These are phyloP conservation scores for Iguana delicatissima DNA, from an alignment of 2,797 vertebrate genomes.

Conservation along the genomic window DNA sequence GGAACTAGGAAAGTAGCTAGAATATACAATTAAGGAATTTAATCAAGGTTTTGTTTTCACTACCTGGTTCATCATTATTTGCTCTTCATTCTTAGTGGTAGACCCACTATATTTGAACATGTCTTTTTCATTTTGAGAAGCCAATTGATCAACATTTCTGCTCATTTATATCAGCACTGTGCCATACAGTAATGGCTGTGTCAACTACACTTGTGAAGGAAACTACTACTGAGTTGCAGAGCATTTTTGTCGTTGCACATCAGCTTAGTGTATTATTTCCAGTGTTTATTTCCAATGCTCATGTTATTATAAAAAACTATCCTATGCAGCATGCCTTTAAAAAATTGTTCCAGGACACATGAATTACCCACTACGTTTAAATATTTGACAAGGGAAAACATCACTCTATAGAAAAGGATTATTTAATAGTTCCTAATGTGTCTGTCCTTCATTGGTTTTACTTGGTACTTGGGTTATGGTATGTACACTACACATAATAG, in stretches of 20 bases:
- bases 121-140: neutral
- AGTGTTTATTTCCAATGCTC: neutral
- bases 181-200: neutral
- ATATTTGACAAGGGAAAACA: neutral
- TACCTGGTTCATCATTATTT: neutral
- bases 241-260: neutral
- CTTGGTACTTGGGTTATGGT: neutral
- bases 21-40: neutral
- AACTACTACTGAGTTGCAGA: neutral
- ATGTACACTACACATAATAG: neutral
- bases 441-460: neutral
- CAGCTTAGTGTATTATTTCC: neutral
- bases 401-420: rapidly evolving
- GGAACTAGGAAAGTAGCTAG: neutral
- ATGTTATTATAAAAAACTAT: rapidly evolving
- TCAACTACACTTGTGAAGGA: neutral
- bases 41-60: neutral
- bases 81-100: neutral
- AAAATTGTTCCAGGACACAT: neutral
- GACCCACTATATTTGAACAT: constrained; percentile 6
- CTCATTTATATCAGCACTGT: neutral
- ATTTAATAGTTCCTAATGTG: neutral
- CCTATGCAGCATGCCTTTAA: neutral
- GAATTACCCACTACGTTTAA: neutral
- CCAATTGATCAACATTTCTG: neutral